These are phyloP conservation scores for Phalanger gymnotis DNA, from an alignment of 2,797 vertebrate genomes.

Conservation along the genomic window DNA sequence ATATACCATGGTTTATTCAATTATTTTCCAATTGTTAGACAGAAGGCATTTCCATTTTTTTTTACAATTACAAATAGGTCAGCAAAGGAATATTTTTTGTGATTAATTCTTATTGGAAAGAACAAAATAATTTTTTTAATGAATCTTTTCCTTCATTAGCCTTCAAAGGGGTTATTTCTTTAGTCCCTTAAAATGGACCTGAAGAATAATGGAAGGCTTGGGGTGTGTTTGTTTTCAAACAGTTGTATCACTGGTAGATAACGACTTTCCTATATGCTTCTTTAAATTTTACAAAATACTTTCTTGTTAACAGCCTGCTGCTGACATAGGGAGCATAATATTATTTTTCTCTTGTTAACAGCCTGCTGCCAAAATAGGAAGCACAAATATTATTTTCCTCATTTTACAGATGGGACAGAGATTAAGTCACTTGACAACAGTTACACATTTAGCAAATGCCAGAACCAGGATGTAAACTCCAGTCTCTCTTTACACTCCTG, in stretches of 20 bases:
- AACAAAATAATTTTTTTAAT: conserved; percentile 24
- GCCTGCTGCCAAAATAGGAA: neutral
- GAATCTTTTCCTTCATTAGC: conserved; percentile 17
- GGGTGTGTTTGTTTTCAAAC: conserved; percentile 41
- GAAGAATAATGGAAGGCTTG: conserved; percentile 36
- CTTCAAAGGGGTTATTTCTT: conserved; percentile 6
- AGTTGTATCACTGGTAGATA: conserved; percentile 44
- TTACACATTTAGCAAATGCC: neutral
- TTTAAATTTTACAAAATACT: neutral
- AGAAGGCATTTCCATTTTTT: neutral
- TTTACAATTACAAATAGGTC: neutral
- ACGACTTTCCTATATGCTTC: conserved; percentile 5
- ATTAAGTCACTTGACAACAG: neutral
- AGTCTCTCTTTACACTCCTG: neutral
- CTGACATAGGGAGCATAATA: neutral
- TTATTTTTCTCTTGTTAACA: neutral
- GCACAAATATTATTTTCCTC: neutral
- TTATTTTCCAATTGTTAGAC: neutral
- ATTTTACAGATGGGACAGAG: neutral
- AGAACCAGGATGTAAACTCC: neutral
- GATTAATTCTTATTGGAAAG: neutral
- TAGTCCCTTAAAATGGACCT: conserved; percentile 17
- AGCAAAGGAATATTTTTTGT: neutral
- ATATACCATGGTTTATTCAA: neutral
- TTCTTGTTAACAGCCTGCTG: neutral